Evolutionary conservation across 2,888 invertebrate species (phyloP).

Genomic region (Coelogynopora nodosa): DNA sequence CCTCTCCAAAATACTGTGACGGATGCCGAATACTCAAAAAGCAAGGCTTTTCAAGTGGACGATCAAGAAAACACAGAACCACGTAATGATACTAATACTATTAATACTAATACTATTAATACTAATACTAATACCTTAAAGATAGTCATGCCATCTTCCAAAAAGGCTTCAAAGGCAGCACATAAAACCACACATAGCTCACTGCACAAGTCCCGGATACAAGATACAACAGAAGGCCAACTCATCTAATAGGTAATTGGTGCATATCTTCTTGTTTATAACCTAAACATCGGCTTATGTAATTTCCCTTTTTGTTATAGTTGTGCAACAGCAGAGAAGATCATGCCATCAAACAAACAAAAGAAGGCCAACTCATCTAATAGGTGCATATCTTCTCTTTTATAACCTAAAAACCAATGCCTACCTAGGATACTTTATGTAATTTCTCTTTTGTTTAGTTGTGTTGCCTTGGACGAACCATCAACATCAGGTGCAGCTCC

Average conservation of each 20-base stretch:
- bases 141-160: constrained; percentile 13
- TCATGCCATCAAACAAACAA: not conserved
- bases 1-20: constrained; percentile 1
- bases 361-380: not conserved
- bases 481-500: not conserved
- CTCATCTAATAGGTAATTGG: constrained; percentile 4
- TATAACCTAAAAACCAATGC: not conserved
- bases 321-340: not conserved
- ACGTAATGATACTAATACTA: not conserved
- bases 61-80: constrained; percentile 25
- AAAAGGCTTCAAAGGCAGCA: constrained; percentile 27
- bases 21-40: constrained; percentile 11
- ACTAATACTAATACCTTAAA: not conserved
- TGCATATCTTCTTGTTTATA: constrained; percentile 19
- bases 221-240: not conserved
- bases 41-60: constrained; percentile 1
- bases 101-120: no score
- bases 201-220: not conserved
- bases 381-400: not conserved
- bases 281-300: not conserved
- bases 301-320: not conserved
- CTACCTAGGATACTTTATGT: not conserved
- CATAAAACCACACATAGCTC: constrained; percentile 7
- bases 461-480: not conserved
- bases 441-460: not conserved